phyloP scores from a whole-genome alignment of 35 echinoderm and acorn worm genomes.

The Lytechinus variegatus region DNA sequence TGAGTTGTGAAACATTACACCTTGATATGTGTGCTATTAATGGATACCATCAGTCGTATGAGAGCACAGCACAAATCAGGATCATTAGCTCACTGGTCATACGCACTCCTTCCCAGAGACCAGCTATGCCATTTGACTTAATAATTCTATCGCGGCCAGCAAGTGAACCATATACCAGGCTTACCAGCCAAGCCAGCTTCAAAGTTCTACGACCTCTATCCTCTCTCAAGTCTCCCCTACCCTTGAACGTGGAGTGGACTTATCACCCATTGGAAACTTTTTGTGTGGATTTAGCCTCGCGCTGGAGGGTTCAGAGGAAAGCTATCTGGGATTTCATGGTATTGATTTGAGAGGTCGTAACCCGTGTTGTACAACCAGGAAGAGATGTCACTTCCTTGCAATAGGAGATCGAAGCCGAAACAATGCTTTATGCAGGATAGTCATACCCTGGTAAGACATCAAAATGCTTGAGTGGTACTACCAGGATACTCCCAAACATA shows the following conservation, averaged over 20 bases:
- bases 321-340: slow-evolving; percentile 21
- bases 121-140: not conserved
- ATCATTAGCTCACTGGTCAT: slow-evolving; percentile 21
- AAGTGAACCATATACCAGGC: not conserved
- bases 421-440: slow-evolving; percentile 14
- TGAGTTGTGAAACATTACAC: slow-evolving; percentile 8
- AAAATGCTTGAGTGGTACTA: not conserved
- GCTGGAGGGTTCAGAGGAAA: not conserved
- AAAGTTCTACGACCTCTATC: not conserved
- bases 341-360: slow-evolving; percentile 31
- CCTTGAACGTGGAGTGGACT: not conserved
- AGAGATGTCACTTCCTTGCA: slow-evolving; percentile 39
- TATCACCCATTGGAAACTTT: not conserved
- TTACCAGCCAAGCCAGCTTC: not conserved
- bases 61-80: slow-evolving; percentile 19
- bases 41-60: slow-evolving; percentile 38
- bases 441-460: slow-evolving; percentile 12
- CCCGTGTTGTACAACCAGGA: slow-evolving; percentile 34
- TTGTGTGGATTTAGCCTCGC: not conserved
- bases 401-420: slow-evolving; percentile 16
- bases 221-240: not conserved
- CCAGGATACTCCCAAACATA: not conserved
- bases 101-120: not conserved
- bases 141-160: not conserved
- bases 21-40: slow-evolving; percentile 40